These are phyloP conservation scores for Proteles cristata DNA, from an alignment of 2,113 vertebrate genomes.

Conservation along the genomic window DNA sequence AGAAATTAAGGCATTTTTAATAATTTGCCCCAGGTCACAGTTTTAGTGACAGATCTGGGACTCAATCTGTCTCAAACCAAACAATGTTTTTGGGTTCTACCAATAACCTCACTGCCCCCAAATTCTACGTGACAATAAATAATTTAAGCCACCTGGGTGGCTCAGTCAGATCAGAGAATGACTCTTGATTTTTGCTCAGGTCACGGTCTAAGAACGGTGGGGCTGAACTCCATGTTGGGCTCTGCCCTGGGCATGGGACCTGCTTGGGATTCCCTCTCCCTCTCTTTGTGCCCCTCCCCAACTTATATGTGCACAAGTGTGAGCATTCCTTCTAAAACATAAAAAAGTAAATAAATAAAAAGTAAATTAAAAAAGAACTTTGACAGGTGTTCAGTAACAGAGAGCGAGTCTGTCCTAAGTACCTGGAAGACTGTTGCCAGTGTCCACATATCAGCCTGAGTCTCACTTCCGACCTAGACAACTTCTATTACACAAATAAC, in stretches of 20 bases:
- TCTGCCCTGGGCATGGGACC: too few species aligned
- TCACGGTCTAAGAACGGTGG: too few species aligned
- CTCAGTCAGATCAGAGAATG: too few species aligned
- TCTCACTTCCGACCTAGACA: background rate
- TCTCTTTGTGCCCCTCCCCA: too few species aligned
- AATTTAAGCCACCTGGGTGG: background rate
- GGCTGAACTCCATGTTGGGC: too few species aligned
- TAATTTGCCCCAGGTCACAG: background rate
- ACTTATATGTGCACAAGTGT: too few species aligned
- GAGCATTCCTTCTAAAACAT: too few species aligned
- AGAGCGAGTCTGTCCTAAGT: background rate
- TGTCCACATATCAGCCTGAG: background rate
- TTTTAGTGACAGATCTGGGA: background rate
- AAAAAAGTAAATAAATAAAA: too few species aligned
- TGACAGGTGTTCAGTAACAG: background rate
- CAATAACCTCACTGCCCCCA: background rate
- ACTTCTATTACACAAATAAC: background rate
- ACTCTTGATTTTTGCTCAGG: too few species aligned
- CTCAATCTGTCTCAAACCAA: background rate
- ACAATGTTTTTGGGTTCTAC: rapidly evolving
- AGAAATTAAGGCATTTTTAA: slow-evolving; percentile 30
- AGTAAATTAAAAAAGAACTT: background rate
- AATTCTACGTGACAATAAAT: background rate
- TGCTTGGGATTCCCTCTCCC: too few species aligned
- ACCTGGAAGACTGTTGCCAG: background rate